Base-by-base conservation (phyloP, 1,140 invertebrate species). In the Venustaconcha ellipsiformis region DNA sequence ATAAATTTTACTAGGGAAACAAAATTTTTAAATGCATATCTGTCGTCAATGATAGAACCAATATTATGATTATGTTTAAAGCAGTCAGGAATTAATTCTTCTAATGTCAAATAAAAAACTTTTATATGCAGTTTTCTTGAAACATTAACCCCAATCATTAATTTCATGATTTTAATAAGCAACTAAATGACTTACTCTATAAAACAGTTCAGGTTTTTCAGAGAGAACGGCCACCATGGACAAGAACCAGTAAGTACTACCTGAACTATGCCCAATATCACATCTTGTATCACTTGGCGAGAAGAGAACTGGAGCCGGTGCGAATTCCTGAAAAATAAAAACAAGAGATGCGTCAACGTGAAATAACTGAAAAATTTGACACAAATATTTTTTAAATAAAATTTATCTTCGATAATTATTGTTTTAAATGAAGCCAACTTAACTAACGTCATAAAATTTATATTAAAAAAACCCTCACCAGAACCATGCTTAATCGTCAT, bases 201-300 rank as follows among this genome's bases (percentile, higher is more conserved):
- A 77, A 2, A 88, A 72, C 3, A 85, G 68, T 2, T 79, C 72
- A 14, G 74, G 67, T 69, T 74, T 82, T 14, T 84, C 83, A n/a
- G 86, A 83, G 55, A 88, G 71, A 30, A 74, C 75, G 23, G 85
- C 77, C 37, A 87, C 79, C 59, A 84, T 81, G n/a, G 88, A 86
- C 56, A 89, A 64, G 75, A 88, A 89, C 82, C 83, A 89, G 69
- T 87, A 89, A 0, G 88, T 88, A 14, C 87, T 87, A 57, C 83
- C 82, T 17, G 77, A 74, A 12, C 88, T 87, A 58, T 89, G 88
- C 8, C 84, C 86, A 20, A 89, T 85, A 71, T 89, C 88, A 78
- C 80, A 87, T 2, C 86, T 67, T 26, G 82, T 84, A 12, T 82
- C 83, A 2, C 85, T 87, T 14, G 84, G 85, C 3, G 81, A 77